Conservation (phyloP, 2,888 invertebrate genomes). For the Sphaerophoria taeniata region DNA sequence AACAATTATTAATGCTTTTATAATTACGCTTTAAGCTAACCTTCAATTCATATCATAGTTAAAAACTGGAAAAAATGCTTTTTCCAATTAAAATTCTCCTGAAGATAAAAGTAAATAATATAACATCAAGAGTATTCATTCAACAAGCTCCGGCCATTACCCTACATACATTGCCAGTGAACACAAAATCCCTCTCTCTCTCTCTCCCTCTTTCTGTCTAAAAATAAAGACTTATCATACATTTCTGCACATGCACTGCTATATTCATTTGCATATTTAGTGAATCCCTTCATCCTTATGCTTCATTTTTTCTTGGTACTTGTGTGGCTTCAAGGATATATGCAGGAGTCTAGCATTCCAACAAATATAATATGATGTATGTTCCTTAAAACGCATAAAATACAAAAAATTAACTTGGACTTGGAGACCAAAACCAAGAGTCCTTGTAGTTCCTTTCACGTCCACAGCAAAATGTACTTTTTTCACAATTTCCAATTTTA, state of each 20-base stretch:
- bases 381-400: conserved; percentile 34
- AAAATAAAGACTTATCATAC: too few relatives aligned
- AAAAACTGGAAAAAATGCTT: not conserved
- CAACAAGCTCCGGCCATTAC: conserved; percentile 26
- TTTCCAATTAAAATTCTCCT: conserved; percentile 34
- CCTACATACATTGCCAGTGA: not conserved
- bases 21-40: too few relatives aligned
- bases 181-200: not conserved
- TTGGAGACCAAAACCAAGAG: conserved; percentile 4
- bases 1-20: too few relatives aligned
- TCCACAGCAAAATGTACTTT: not conserved
- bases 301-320: conserved; percentile 4
- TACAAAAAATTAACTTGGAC: conserved; percentile 2
- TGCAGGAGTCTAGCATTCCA: not conserved
- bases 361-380: conserved; percentile 7
- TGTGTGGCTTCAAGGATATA: conserved; percentile 1
- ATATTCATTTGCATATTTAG: conserved; percentile 30
- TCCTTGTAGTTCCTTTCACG: conserved; percentile 28
- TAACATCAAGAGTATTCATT: not conserved
- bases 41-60: too few relatives aligned
- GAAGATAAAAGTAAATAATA: conserved; percentile 20
- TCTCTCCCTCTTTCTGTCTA: not conserved
- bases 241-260: not conserved
- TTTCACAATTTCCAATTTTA: conserved; percentile 6
- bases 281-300: not conserved